These are phyloP conservation scores for Speoplatyrhinus poulsoni DNA, from an alignment of 2,113 vertebrate genomes.

Conservation along the genomic window DNA sequence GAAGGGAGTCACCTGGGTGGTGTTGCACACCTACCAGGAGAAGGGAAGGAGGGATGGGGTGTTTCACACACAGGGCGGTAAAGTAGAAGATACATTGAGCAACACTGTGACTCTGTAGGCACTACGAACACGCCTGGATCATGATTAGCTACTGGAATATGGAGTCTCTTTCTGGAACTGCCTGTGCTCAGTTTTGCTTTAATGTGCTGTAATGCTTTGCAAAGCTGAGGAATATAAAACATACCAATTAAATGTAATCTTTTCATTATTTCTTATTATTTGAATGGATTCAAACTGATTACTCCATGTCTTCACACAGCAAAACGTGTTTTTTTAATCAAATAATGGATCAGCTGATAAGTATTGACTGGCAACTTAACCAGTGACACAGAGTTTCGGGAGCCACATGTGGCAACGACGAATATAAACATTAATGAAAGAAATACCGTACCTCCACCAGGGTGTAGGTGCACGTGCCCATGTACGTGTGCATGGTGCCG, in stretches of 20 bases:
- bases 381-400: neutral
- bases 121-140: neutral
- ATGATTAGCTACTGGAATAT: neutral
- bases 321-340: no score
- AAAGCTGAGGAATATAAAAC: no score
- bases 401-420: no score
- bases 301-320: no score
- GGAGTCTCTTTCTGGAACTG: no score
- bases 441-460: slow-evolving; percentile 75
- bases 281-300: no score
- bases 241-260: no score
- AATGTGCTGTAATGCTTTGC: no score
- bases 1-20: slow-evolving; percentile 76
- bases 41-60: neutral
- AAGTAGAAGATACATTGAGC: neutral
- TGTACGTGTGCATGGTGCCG: slow-evolving; percentile 83
- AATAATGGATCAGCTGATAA: no score
- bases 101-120: neutral
- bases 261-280: no score
- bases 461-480: slow-evolving; percentile 92
- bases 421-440: neutral
- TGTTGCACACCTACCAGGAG: slow-evolving; percentile 65
- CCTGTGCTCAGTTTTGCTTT: neutral
- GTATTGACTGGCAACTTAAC: no score
- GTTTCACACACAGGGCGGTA: neutral